phyloP scores from a whole-genome alignment of 2,797 vertebrate genomes.

The Epinephelus coioides region DNA sequence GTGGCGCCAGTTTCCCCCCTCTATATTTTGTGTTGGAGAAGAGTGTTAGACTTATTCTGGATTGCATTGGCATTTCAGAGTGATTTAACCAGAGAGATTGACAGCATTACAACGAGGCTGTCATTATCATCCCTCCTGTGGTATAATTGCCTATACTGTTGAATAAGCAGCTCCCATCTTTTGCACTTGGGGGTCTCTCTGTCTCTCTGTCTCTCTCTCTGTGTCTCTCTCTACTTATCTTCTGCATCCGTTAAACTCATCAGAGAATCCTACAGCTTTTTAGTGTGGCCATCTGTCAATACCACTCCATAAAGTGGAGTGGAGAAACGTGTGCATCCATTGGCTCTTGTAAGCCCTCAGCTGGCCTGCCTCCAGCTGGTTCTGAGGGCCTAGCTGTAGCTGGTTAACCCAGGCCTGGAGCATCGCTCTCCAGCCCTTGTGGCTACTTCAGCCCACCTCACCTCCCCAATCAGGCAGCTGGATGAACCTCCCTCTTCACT shows the following conservation, averaged over 20 bases:
- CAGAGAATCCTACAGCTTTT: slow-evolving; percentile 78
- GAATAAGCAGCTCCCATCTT: slow-evolving; percentile 71
- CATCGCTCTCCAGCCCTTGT: slow-evolving; percentile 63
- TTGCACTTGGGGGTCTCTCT: slow-evolving; percentile 53
- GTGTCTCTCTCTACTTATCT: slow-evolving; percentile 48
- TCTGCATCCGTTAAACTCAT: slow-evolving; percentile 69
- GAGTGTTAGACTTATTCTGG: slow-evolving; percentile 37
- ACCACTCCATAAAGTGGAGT: slow-evolving; percentile 79
- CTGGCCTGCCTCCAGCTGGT: slow-evolving; percentile 79
- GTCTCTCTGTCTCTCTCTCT: not conserved
- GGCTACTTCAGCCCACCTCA: slow-evolving; percentile 71
- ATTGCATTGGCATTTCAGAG: slow-evolving; percentile 69
- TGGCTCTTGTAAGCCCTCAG: slow-evolving; percentile 64
- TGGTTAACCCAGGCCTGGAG: slow-evolving; percentile 70
- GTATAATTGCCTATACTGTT: slow-evolving; percentile 76
- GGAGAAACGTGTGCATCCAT: slow-evolving; percentile 66
- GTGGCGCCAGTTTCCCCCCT: slow-evolving; percentile 25
- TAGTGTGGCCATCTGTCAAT: slow-evolving; percentile 84
- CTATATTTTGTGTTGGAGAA: slow-evolving; percentile 44
- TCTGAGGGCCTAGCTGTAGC: slow-evolving; percentile 57
- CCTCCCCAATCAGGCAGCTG: slow-evolving; percentile 71
- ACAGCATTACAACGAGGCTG: slow-evolving; percentile 73
- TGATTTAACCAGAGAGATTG: slow-evolving; percentile 70
- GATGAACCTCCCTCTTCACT: slow-evolving; percentile 71
- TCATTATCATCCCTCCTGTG: slow-evolving; percentile 74